phyloP scores from a whole-genome alignment of 64 coral and sea anemone species.

The Montipora sp. region DNA sequence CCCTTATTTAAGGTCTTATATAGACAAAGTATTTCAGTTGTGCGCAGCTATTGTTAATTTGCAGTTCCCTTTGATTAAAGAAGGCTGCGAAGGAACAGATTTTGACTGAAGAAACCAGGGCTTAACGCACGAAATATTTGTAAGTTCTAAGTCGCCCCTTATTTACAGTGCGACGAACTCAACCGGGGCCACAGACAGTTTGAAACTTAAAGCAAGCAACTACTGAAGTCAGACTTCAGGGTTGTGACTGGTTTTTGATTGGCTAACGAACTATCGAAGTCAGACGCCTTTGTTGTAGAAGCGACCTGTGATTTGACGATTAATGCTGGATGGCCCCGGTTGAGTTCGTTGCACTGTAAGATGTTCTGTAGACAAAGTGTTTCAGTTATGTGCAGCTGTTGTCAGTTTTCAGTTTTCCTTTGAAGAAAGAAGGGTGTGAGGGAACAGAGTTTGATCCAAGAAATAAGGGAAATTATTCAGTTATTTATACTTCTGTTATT shows the following conservation, averaged over 20 bases:
- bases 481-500: not conserved
- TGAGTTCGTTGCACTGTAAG: not conserved
- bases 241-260: constrained; percentile 7
- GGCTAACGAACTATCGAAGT: constrained; percentile 4
- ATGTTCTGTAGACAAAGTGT: not conserved
- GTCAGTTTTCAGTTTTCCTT: constrained; percentile 32
- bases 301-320: not conserved
- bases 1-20: constrained; percentile 29
- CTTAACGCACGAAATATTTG: too few relatives aligned
- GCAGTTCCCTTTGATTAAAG: constrained; percentile 40
- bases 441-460: constrained; percentile 11
- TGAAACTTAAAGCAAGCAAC: not conserved
- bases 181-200: not conserved
- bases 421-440: constrained; percentile 36
- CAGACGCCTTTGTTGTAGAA: not conserved
- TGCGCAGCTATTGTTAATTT: constrained; percentile 35
- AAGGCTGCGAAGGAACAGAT: constrained; percentile 11
- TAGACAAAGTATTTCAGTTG: constrained; percentile 32
- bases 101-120: constrained; percentile 15
- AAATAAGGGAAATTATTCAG: not conserved
- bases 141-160: too few relatives aligned
- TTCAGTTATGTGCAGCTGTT: constrained; percentile 41
- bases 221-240: not conserved
- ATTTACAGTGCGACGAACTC: not conserved
- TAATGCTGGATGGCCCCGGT: not conserved